Evolutionary conservation across 2,113 vertebrate species (phyloP), one percentile per base, ranked within the genome.

Genomic region (Hipposideros armiger): DNA sequence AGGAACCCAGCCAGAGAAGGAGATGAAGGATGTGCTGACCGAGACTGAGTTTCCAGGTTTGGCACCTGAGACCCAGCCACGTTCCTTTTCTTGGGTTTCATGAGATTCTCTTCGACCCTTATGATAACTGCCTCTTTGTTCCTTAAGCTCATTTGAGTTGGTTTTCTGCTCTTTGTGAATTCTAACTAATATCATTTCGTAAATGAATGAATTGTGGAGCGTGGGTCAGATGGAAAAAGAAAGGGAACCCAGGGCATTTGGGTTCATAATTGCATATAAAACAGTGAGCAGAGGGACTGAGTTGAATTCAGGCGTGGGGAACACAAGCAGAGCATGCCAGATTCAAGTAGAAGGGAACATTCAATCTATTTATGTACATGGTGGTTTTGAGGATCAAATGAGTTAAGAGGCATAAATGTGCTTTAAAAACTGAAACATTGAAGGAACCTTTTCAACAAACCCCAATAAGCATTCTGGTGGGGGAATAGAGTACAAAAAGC

Each of bases 351-450:
- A 87, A 93, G 36, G 77, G 70, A 91, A 86, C 28, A 30, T 13
- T 69, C n/a, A 11, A 1, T 86, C 62, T 93, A 30, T 67, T 94
- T 84, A 76, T 67, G 40, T 74, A 15, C 70, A 72, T 24, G 62
- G 45, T n/a, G 28, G 3, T 92, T 97, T 90, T 70, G 87, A 92
- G 76, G 84, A 95, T 92, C 76, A 92, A 90, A 72, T 15, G 84
- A 95, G 76, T 80, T 86, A 81, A 87, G 76, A 86, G 67, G 24
- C 3, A 0, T 78, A 64, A 87, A 76, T 60, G 40, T 83, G 52
- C 84, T 96, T 82, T 94, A 69, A 96, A 62, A 78, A 70, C 32
- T 32, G 69, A 91, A 86, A 90, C 47, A 86, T 36, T 36, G 78
- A 84, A 69, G 22, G 28, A 67, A 54, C 36, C 50, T 90, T 96